These are phyloP conservation scores for Atrina japonica DNA, from an alignment of 2,888 invertebrate genomes.

Conservation along the genomic window DNA sequence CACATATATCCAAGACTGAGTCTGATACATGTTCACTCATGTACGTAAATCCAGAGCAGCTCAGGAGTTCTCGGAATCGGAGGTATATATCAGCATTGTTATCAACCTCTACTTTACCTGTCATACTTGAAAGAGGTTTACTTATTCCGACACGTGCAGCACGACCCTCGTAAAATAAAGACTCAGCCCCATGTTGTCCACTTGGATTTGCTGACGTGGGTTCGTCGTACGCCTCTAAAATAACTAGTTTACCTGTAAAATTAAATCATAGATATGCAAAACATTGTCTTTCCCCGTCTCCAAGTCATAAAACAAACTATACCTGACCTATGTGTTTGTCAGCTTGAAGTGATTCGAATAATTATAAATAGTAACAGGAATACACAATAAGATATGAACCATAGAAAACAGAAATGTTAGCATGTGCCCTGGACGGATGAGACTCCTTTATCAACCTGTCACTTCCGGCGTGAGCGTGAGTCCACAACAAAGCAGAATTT, in stretches of 20 bases:
- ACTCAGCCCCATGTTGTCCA: constrained; percentile 51
- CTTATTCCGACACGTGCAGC: constrained; percentile 49
- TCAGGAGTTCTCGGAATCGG: constrained; percentile 51
- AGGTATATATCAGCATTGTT: constrained; percentile 11
- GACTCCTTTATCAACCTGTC: no score
- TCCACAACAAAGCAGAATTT: no score
- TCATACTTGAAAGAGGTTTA: constrained; percentile 8
- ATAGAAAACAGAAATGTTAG: no score
- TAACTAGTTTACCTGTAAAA: constrained; percentile 51
- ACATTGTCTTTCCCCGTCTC: no score
- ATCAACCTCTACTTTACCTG: not conserved
- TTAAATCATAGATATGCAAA: no score
- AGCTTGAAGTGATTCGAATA: no score
- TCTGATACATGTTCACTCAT: not conserved
- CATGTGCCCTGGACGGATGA: no score
- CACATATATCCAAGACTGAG: not conserved
- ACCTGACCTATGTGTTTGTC: no score
- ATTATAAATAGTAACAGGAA: no score
- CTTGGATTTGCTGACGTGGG: constrained; percentile 49
- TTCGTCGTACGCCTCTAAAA: constrained; percentile 58
- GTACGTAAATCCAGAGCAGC: constrained; percentile 50
- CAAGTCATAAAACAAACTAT: no score
- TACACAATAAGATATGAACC: no score
- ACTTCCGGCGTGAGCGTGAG: no score
- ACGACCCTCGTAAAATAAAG: constrained; percentile 57